Percentiles rank a stretch among this genome's conserved stretches.
These are phyloP conservation scores for Caenorhabditis sp. DNA, from an alignment of 2,888 invertebrate genomes.

Conservation along the genomic window DNA sequence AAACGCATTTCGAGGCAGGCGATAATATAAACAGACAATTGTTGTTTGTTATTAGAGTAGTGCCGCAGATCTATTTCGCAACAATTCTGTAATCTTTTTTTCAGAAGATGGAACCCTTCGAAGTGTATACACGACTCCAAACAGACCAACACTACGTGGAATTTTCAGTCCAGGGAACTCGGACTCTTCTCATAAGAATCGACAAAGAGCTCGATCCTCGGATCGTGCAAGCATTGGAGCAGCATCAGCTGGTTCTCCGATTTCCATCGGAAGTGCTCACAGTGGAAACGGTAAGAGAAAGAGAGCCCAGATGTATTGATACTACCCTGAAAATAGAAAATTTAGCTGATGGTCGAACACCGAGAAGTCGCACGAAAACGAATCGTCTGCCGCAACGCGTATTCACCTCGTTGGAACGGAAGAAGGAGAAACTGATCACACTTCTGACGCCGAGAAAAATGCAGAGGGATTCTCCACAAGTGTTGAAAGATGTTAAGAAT, in stretches of 20 bases:
- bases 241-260: constrained; percentile 59
- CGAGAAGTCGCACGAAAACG: constrained; percentile 75
- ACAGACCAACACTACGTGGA: constrained; percentile 67
- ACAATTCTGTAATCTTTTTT: neutral
- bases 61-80: constrained; percentile 37
- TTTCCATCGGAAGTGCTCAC: constrained; percentile 68
- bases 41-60: constrained; percentile 1
- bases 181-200: constrained; percentile 13
- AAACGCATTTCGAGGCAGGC: constrained; percentile 11
- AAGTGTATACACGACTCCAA: constrained; percentile 74
- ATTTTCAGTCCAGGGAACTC: constrained; percentile 70
- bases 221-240: constrained; percentile 59
- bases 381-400: constrained; percentile 83
- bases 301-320: neutral
- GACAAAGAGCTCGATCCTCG: constrained; percentile 63
- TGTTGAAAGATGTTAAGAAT: constrained; percentile 84
- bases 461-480: constrained; percentile 73
- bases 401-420: constrained; percentile 88
- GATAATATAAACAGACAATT: constrained; percentile 9
- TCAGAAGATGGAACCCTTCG: constrained; percentile 71
- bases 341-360: constrained; percentile 69
- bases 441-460: constrained; percentile 87
- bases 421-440: constrained; percentile 87
- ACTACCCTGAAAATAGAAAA: neutral
- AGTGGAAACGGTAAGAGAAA: constrained; percentile 36